These are phyloP conservation scores for Sphinx pinastri DNA, from an alignment of 2,888 invertebrate species.

Conservation along the genomic window DNA sequence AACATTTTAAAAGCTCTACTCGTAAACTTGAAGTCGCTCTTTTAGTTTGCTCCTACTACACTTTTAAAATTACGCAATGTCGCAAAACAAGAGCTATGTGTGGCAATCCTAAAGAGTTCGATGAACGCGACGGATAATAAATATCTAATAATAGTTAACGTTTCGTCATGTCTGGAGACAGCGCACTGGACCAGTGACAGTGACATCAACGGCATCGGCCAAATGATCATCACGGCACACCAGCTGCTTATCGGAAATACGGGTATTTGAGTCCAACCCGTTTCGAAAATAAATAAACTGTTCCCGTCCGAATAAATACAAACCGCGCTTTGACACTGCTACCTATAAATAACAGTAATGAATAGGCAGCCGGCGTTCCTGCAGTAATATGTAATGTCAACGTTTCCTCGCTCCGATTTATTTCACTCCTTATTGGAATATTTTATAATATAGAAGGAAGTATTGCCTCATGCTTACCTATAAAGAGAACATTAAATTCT, in stretches of 20 bases:
- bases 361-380: conserved; percentile 76
- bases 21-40: neutral
- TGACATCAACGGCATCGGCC: conserved; percentile 64
- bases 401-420: conserved; percentile 75
- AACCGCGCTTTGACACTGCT: conserved; percentile 77
- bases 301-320: conserved; percentile 77
- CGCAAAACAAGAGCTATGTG: conserved; percentile 5
- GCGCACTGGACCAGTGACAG: conserved; percentile 61
- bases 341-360: conserved; percentile 82
- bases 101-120: conserved; percentile 55
- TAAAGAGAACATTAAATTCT: conserved; percentile 44
- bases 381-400: conserved; percentile 77
- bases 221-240: conserved; percentile 67
- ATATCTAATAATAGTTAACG: conserved; percentile 69
- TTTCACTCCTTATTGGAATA: conserved; percentile 76
- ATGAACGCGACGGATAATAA: conserved; percentile 66
- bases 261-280: conserved; percentile 72
- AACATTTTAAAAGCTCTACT: too few species aligned
- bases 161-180: conserved; percentile 65
- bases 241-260: conserved; percentile 69
- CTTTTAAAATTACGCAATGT: neutral
- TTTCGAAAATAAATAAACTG: conserved; percentile 80
- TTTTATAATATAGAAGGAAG: conserved; percentile 73
- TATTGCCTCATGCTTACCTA: conserved; percentile 54
- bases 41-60: too few species aligned